Evolutionary conservation across 2,888 invertebrate genomes (phyloP).

Genomic region (Prenolepis imparis): DNA sequence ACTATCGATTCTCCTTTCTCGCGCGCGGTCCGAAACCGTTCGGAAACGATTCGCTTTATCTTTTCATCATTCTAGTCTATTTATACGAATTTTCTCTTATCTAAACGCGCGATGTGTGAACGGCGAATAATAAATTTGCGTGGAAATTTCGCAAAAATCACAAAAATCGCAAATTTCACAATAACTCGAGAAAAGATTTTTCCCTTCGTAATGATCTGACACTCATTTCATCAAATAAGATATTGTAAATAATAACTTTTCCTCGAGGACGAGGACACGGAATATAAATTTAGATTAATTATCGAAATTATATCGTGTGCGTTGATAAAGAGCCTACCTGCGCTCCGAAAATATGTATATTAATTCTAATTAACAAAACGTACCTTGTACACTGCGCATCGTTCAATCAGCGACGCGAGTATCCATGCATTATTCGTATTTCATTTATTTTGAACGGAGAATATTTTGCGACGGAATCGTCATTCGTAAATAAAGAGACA

Average conservation of each 20-base stretch:
- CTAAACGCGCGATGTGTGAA: slow-evolving; percentile 1
- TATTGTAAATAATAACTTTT: slow-evolving; percentile 51
- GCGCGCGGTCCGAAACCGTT: slow-evolving; percentile 1
- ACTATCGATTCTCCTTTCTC: slow-evolving; percentile 29
- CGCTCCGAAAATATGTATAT: slow-evolving; percentile 51
- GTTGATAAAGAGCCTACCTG: slow-evolving; percentile 21
- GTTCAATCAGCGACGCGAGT: slow-evolving; percentile 44
- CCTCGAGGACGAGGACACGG: slow-evolving; percentile 35
- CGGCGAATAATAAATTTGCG: slow-evolving; percentile 15
- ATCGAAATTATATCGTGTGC: slow-evolving; percentile 41
- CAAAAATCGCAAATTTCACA: slow-evolving; percentile 1
- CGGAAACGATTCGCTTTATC: slow-evolving; percentile 7
- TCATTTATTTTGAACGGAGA: slow-evolving; percentile 29
- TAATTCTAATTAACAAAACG: slow-evolving; percentile 54
- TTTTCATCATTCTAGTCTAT: slow-evolving; percentile 48
- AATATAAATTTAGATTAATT: slow-evolving; percentile 53
- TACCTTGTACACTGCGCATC: slow-evolving; percentile 58
- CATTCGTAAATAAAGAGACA: slow-evolving; percentile 31
- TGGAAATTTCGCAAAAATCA: slow-evolving; percentile 6
- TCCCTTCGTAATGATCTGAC: slow-evolving; percentile 30
- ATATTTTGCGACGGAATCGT: slow-evolving; percentile 28
- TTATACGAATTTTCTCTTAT: slow-evolving; percentile 20
- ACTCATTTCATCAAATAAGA: slow-evolving; percentile 25
- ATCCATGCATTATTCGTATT: slow-evolving; percentile 37
- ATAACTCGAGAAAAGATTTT: slow-evolving; percentile 1